phyloP scores from a whole-genome alignment of 1,140 invertebrate genomes.

The Berghia stephanieae region DNA sequence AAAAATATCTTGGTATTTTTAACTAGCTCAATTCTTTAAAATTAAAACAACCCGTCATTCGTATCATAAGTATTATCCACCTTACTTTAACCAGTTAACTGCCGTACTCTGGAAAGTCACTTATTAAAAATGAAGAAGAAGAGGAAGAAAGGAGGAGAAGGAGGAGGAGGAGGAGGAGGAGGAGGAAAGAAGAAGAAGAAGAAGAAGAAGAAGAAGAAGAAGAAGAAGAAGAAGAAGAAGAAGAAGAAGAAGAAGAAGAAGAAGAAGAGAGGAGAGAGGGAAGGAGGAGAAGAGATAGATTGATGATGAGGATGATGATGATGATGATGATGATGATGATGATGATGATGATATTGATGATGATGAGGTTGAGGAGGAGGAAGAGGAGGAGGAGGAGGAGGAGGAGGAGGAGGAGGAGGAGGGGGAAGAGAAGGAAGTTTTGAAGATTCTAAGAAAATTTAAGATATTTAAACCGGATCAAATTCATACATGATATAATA shows the following conservation, averaged over 20 bases:
- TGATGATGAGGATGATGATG: background rate
- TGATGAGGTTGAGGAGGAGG: background rate
- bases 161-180: background rate
- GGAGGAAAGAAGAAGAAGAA: background rate
- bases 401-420: background rate
- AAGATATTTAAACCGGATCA: too few relatives aligned
- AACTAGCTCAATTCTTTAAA: too few relatives aligned
- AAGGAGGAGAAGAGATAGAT: background rate
- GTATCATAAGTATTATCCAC: too few relatives aligned
- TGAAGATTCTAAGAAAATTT: too few relatives aligned
- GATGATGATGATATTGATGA: background rate
- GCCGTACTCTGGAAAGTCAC: background rate
- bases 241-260: background rate
- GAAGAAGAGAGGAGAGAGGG: background rate
- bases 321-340: conserved; percentile 1
- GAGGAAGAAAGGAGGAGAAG: background rate
- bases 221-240: background rate
- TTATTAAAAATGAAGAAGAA: background rate
- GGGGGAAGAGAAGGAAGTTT: background rate
- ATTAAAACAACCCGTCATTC: too few relatives aligned
- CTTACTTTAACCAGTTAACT: background rate
- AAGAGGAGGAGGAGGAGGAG: background rate
- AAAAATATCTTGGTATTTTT: too few relatives aligned
- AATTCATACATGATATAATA: too few relatives aligned
- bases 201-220: background rate